These are phyloP conservation scores for Oncorhynchus clarkii DNA, from an alignment of 2,113 vertebrate species.

Conservation along the genomic window DNA sequence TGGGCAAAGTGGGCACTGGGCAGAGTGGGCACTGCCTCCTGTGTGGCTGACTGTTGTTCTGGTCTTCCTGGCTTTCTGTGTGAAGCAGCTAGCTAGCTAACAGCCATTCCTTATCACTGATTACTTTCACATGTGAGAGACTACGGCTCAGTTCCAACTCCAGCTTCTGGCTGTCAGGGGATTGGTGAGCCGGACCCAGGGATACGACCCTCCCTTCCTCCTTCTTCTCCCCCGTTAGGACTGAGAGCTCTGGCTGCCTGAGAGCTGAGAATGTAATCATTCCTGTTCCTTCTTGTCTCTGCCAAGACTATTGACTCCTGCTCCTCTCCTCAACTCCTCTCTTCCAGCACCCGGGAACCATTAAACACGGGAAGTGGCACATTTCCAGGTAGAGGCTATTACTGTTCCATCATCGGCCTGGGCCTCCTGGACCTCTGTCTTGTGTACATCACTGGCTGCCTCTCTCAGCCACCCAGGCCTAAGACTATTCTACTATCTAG, in stretches of 20 bases:
- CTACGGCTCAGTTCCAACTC: slow-evolving; percentile 33
- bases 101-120: slow-evolving; percentile 30
- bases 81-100: too few species aligned
- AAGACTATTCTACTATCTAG: not conserved
- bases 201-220: slow-evolving; percentile 31
- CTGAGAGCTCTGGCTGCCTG: slow-evolving; percentile 7
- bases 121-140: slow-evolving; percentile 60
- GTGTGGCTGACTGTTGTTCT: not conserved
- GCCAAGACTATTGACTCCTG: not conserved
- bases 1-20: not conserved
- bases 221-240: slow-evolving; percentile 12
- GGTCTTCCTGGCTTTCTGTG: too few species aligned
- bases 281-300: not conserved
- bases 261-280: not conserved
- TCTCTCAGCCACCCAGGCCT: not conserved
- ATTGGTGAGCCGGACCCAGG: slow-evolving; percentile 45
- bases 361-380: not conserved
- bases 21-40: not conserved
- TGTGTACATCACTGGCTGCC: not conserved
- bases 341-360: slow-evolving; percentile 1
- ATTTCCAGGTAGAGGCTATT: not conserved
- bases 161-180: slow-evolving; percentile 27
- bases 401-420: too few species aligned
- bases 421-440: not conserved
- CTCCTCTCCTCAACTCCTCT: slow-evolving; percentile 9